Conservation (phyloP, 2,888 invertebrate genomes). For the Anoplius nigerrimus region DNA sequence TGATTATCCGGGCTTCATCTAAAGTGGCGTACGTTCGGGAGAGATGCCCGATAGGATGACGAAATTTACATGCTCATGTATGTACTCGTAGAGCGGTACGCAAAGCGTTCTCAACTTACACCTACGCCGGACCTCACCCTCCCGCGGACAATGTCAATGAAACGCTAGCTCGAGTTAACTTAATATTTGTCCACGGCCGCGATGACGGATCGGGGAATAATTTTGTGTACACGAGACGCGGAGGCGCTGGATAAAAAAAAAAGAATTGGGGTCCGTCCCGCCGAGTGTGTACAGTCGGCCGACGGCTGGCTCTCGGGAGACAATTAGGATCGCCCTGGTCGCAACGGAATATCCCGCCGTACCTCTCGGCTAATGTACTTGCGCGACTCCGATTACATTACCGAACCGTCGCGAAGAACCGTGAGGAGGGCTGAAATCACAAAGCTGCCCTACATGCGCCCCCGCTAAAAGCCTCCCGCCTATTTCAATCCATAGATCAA, state of each 20-base stretch:
- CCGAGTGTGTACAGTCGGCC: conserved; percentile 37
- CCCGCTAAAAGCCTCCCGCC: too few relatives aligned
- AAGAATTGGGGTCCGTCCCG: conserved; percentile 16
- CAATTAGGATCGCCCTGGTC: conserved; percentile 51
- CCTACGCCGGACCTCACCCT: too few relatives aligned
- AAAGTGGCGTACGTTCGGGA: too few relatives aligned
- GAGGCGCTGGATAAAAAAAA: conserved; percentile 30
- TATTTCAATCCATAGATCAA: too few relatives aligned
- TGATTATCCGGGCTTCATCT: too few relatives aligned
- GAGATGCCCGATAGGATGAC: too few relatives aligned
- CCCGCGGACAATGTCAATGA: too few relatives aligned
- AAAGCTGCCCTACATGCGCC: conserved; percentile 17
- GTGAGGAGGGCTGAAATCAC: conserved; percentile 42
- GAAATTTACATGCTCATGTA: too few relatives aligned
- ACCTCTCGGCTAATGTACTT: conserved; percentile 49
- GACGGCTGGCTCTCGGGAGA: conserved; percentile 40
- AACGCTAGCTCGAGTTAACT: too few relatives aligned
- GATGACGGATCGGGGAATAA: conserved; percentile 52
- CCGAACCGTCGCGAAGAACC: conserved; percentile 20
- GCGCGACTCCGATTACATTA: conserved; percentile 53
- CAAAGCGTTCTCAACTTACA: too few relatives aligned
- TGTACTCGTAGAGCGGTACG: too few relatives aligned
- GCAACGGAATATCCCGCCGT: conserved; percentile 33
- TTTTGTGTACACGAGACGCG: conserved; percentile 47
- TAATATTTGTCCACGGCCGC: conserved; percentile 1